These are phyloP conservation scores for Mythimna pallens DNA, from an alignment of 2,888 invertebrate genomes.

Conservation along the genomic window DNA sequence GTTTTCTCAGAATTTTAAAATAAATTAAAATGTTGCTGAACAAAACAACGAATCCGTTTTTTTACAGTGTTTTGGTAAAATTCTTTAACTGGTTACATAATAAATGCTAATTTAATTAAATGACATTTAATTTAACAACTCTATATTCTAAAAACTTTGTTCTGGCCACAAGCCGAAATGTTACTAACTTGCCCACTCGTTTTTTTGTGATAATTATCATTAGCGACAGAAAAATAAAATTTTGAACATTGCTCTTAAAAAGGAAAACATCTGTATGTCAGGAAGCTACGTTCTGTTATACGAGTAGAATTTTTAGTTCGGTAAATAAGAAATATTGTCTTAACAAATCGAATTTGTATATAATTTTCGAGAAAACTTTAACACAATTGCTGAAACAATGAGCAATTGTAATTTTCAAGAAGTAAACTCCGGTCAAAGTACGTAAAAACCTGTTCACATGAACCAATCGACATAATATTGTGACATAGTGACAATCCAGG, in stretches of 20 bases:
- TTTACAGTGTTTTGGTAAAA: slow-evolving; percentile 18
- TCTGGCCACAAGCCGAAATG: slow-evolving; percentile 52
- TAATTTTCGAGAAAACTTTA: background rate
- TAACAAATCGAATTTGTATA: slow-evolving; percentile 1
- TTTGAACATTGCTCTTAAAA: slow-evolving; percentile 4
- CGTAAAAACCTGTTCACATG: slow-evolving; percentile 1
- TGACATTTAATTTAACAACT: background rate
- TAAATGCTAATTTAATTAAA: slow-evolving; percentile 6
- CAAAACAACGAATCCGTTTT: slow-evolving; percentile 16
- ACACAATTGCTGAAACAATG: slow-evolving; percentile 17
- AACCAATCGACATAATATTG: slow-evolving; percentile 24
- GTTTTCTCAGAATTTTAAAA: slow-evolving; percentile 8
- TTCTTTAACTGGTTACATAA: background rate
- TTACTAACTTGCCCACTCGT: slow-evolving; percentile 41
- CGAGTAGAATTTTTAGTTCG: background rate
- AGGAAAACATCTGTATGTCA: background rate
- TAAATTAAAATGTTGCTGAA: slow-evolving; percentile 1
- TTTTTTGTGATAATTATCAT: slow-evolving; percentile 41
- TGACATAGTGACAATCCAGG: slow-evolving; percentile 22
- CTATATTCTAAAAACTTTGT: background rate
- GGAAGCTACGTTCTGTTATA: background rate
- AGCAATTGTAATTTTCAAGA: slow-evolving; percentile 4
- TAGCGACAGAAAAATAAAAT: slow-evolving; percentile 34
- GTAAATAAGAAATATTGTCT: slow-evolving; percentile 8
- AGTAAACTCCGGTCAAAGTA: slow-evolving; percentile 19